Evolutionary conservation across 1,140 invertebrate species (phyloP).

Genomic region (Drosophila trapezifrons): DNA sequence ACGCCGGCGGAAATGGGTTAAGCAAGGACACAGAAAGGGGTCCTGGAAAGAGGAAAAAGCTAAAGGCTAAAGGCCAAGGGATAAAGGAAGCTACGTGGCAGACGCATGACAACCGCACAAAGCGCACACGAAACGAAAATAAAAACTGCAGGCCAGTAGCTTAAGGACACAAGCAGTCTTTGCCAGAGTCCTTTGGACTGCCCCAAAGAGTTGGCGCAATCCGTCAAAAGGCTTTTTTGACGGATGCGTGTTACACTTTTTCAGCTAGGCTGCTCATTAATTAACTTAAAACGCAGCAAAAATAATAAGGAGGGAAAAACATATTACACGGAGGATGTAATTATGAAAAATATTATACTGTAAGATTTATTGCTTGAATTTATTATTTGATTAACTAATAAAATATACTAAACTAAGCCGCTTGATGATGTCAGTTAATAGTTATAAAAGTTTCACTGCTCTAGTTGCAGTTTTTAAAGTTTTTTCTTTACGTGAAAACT

Average conservation of each 20-base stretch:
- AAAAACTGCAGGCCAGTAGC: slow-evolving; percentile 57
- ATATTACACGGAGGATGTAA: neutral
- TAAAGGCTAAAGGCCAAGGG: slow-evolving; percentile 5
- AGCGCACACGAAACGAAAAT: slow-evolving; percentile 50
- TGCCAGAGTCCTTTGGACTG: slow-evolving; percentile 26
- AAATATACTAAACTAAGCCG: neutral
- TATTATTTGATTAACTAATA: neutral
- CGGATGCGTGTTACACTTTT: slow-evolving; percentile 19
- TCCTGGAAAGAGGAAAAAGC: neutral
- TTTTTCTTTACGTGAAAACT: neutral
- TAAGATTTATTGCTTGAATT: neutral
- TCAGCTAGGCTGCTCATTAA: slow-evolving; percentile 8
- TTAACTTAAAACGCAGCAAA: neutral
- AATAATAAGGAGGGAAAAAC: neutral
- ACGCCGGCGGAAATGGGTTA: slow-evolving; percentile 29
- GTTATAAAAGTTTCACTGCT: neutral
- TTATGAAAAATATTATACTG: neutral
- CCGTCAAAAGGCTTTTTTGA: slow-evolving; percentile 8
- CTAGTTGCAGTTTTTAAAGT: neutral
- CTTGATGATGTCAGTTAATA: neutral
- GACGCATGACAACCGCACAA: slow-evolving; percentile 68
- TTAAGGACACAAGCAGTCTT: slow-evolving; percentile 25
- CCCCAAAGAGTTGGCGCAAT: slow-evolving; percentile 21
- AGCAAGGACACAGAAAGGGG: slow-evolving; percentile 30
- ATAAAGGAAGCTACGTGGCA: slow-evolving; percentile 38